Evolutionary conservation across 2,797 vertebrate genomes (phyloP).

Genomic region (Phalanger gymnotis): DNA sequence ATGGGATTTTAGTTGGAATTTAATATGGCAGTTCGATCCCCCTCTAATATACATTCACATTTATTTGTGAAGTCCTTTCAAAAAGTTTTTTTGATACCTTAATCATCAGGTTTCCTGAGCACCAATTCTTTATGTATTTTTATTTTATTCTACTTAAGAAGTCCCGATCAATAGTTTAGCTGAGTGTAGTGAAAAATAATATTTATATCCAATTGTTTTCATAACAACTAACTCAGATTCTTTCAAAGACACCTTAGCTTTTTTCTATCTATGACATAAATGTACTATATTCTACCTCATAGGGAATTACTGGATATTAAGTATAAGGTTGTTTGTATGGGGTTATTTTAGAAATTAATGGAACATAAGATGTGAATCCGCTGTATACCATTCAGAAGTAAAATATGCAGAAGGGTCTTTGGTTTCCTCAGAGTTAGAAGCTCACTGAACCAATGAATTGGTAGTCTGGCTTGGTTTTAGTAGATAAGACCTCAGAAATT

Average conservation of each 20-base stretch:
- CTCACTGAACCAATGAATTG: neutral
- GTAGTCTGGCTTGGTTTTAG: neutral
- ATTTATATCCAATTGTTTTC: neutral
- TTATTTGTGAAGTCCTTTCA: neutral
- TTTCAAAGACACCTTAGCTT: neutral
- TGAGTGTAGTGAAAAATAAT: neutral
- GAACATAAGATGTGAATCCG: neutral
- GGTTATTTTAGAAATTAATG: neutral
- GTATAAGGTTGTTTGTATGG: neutral
- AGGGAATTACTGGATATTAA: neutral
- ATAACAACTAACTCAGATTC: neutral
- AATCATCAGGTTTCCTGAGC: neutral
- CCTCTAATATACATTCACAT: neutral
- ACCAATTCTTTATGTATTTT: neutral
- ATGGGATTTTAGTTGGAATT: neutral
- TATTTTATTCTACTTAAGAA: neutral
- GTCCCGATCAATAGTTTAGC: neutral
- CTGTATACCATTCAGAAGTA: neutral
- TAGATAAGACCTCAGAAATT: neutral
- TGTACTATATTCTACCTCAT: neutral
- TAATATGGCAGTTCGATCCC: neutral
- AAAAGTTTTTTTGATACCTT: neutral
- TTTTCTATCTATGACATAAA: neutral
- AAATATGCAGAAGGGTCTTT: neutral
- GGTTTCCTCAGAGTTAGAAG: neutral